These are phyloP conservation scores for Sesamia nonagrioides DNA, from an alignment of 1,140 invertebrate species.

Conservation along the genomic window DNA sequence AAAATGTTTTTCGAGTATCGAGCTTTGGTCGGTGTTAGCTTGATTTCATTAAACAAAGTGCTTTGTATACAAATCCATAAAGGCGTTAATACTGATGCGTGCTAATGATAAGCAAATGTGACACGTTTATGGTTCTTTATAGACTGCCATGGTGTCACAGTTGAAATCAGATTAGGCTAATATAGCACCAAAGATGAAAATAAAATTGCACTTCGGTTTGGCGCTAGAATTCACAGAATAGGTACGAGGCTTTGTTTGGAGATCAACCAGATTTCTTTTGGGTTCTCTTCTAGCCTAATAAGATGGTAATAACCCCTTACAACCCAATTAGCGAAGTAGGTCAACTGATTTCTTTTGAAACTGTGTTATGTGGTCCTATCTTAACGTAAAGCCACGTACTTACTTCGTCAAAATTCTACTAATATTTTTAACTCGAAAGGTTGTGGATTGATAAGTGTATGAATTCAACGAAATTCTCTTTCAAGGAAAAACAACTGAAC, in stretches of 20 bases:
- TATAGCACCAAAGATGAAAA: not conserved
- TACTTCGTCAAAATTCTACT: too few species aligned
- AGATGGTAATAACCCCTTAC: not conserved
- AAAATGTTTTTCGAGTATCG: slow-evolving; percentile 13
- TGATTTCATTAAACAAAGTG: slow-evolving; percentile 38
- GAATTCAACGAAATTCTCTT: too few species aligned
- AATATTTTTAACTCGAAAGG: not conserved
- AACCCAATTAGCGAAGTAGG: not conserved
- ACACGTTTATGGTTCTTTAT: slow-evolving; percentile 37
- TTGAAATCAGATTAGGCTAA: slow-evolving; percentile 4
- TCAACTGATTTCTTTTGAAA: not conserved
- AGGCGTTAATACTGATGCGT: slow-evolving; percentile 20
- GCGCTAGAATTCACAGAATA: not conserved
- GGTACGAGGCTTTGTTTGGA: not conserved
- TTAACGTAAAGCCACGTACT: not conserved
- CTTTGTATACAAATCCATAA: slow-evolving; percentile 40
- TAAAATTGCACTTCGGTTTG: not conserved
- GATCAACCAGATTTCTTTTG: not conserved
- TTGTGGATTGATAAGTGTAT: too few species aligned
- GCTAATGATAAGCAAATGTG: slow-evolving; percentile 32
- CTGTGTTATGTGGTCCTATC: not conserved
- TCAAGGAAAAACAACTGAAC: too few species aligned
- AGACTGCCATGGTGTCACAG: slow-evolving; percentile 6
- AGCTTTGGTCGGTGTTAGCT: not conserved
- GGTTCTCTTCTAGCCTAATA: not conserved